Conservation (phyloP, 2,113 vertebrate species). For the Festucalex cinctus region DNA sequence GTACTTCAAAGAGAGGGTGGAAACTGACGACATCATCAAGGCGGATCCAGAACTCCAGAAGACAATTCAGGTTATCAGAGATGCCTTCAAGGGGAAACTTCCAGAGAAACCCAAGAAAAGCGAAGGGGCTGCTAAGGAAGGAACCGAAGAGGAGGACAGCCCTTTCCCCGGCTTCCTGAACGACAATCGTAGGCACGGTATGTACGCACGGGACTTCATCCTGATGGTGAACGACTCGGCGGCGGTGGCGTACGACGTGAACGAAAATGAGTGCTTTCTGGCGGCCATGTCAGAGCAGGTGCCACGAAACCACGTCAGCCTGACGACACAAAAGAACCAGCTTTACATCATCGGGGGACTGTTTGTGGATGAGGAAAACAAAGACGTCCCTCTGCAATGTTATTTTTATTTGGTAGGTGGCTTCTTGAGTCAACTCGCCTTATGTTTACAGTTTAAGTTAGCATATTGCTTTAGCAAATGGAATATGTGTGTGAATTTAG, state of each 20-base stretch:
- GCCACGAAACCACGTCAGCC: slow-evolving; percentile 95
- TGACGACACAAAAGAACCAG: slow-evolving; percentile 83
- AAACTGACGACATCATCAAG: slow-evolving; percentile 89
- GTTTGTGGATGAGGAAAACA: slow-evolving; percentile 95
- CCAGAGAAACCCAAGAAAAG: slow-evolving; percentile 78
- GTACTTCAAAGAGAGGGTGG: slow-evolving; percentile 91
- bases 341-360: slow-evolving; percentile 89
- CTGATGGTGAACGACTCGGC: slow-evolving; percentile 92
- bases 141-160: slow-evolving; percentile 79
- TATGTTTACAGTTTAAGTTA: neutral
- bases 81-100: slow-evolving; percentile 92
- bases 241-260: slow-evolving; percentile 91
- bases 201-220: slow-evolving; percentile 90
- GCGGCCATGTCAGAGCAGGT: slow-evolving; percentile 90
- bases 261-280: slow-evolving; percentile 95
- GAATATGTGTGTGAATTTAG: neutral
- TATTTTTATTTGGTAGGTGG: slow-evolving; percentile 88
- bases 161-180: slow-evolving; percentile 90
- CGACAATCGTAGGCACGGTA: slow-evolving; percentile 86
- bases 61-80: slow-evolving; percentile 86
- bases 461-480: neutral
- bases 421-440: neutral
- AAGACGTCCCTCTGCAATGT: slow-evolving; percentile 89
- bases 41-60: slow-evolving; percentile 87
- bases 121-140: slow-evolving; percentile 66